Evolutionary conservation across 2,888 invertebrate species (phyloP), one percentile per base, ranked within the genome.

Genomic region (Philereme transversata): DNA sequence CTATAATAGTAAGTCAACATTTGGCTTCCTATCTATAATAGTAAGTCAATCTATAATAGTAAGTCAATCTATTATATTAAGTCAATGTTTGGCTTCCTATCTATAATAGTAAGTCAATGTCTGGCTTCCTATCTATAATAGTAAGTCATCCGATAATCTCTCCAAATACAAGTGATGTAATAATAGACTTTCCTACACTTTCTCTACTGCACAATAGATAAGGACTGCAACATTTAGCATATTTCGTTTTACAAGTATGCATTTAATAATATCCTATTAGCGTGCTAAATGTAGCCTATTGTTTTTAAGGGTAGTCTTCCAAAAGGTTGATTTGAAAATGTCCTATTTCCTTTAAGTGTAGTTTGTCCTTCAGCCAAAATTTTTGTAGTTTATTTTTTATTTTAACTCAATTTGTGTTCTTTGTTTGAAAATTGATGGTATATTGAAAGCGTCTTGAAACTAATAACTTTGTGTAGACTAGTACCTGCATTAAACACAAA

Each of bases 241-340:
- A 60, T 72, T 67, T 74, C 72, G 64, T 68, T 70, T 67, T 64
- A 66, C 71, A 44, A 70, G 65, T 69, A 75, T 76, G 78, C 74
- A 77, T 79, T 78, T 78, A 76, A 69, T 68, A 65, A 61, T 69
- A 66, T 73, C 72, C 74, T 75, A 72, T 70, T 75, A 74, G 74
- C 67, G 69, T 70, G 71, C 71, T 68, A 73, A 68, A 66, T 22
- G 69, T 72, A 71, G 73, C 67, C 58, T 69, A 71, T 76, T 71
- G 68, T 73, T 75, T 83, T 77, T 79, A 73, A 73, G 53, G 76
- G 81, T 83, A 84, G 89, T 90, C 90, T 90, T 90, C 90, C 90
- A 87, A 83, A 82, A 78, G 79, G 76, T 82, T 80, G 74, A 80
- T 79, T 82, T 78, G 73, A 77, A 38, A 68, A 73, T 72, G 73